Percentiles rank a stretch among this genome's conserved stretches.
Evolutionary conservation across 2,888 invertebrate species (phyloP).

Genomic region (Andrena haemorrhoa): DNA sequence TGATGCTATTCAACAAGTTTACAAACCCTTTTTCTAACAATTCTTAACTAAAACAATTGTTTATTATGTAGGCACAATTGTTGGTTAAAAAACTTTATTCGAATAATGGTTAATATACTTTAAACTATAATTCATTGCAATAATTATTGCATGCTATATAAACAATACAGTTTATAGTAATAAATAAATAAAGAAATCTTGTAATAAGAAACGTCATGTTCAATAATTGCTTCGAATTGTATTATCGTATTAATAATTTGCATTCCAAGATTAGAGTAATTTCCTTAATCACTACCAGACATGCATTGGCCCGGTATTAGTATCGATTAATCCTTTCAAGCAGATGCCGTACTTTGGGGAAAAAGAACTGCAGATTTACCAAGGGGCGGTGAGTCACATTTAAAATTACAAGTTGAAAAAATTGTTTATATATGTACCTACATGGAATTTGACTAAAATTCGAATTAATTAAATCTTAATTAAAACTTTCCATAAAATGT

Average conservation of each 20-base stretch:
- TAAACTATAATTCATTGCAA: too few species aligned
- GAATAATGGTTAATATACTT: too few species aligned
- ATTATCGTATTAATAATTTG: background rate
- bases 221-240: slow-evolving; percentile 1
- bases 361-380: slow-evolving; percentile 87
- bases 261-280: slow-evolving; percentile 21
- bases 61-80: too few species aligned
- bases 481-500: background rate
- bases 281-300: slow-evolving; percentile 85
- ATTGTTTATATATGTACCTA: background rate
- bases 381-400: slow-evolving; percentile 86
- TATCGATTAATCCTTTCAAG: slow-evolving; percentile 89
- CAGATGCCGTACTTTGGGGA: slow-evolving; percentile 88
- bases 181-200: too few species aligned
- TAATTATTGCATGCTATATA: too few species aligned
- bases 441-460: background rate
- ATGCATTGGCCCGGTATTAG: slow-evolving; percentile 88
- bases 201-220: background rate
- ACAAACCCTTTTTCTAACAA: too few species aligned
- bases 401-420: too few species aligned
- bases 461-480: background rate
- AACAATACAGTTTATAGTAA: too few species aligned
- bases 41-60: too few species aligned
- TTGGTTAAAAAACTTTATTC: too few species aligned
- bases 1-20: too few species aligned